Percentiles rank a stretch among this genome's conserved stretches.
Evolutionary conservation across 2,797 vertebrate genomes (phyloP).

Genomic region (Monodelphis domestica): DNA sequence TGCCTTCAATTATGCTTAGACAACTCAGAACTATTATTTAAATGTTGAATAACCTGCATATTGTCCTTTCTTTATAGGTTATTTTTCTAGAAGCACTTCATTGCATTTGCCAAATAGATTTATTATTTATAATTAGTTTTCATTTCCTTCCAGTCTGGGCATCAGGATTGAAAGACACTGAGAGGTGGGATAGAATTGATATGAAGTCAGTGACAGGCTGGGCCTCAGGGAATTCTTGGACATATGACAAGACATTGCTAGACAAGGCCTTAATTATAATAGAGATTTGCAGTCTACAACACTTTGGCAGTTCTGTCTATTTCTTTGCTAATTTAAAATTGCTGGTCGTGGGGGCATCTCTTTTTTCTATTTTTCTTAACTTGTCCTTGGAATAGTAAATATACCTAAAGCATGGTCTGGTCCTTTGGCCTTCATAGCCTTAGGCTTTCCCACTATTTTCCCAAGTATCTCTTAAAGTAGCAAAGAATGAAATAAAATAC

Average conservation of each 20-base stretch:
- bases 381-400: neutral
- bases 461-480: neutral
- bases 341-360: neutral
- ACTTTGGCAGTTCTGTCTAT: slow-evolving; percentile 32
- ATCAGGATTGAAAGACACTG: slow-evolving; percentile 57
- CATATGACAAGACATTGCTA: slow-evolving; percentile 10
- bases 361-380: neutral
- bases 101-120: slow-evolving; percentile 62
- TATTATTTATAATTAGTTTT: slow-evolving; percentile 70
- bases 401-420: neutral
- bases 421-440: slow-evolving; percentile 19
- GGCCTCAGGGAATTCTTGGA: slow-evolving; percentile 49
- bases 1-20: neutral
- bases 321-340: slow-evolving; percentile 45
- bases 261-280: slow-evolving; percentile 61
- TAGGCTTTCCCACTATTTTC: slow-evolving; percentile 26
- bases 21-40: slow-evolving; percentile 46
- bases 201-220: slow-evolving; percentile 50
- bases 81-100: slow-evolving; percentile 58
- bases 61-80: slow-evolving; percentile 41
- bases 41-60: slow-evolving; percentile 35
- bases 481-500: slow-evolving; percentile 54
- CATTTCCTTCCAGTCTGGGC: slow-evolving; percentile 55
- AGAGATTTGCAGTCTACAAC: slow-evolving; percentile 25
- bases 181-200: slow-evolving; percentile 34